Evolutionary conservation across 2,888 invertebrate species (phyloP).

Genomic region (Tipula unca): DNA sequence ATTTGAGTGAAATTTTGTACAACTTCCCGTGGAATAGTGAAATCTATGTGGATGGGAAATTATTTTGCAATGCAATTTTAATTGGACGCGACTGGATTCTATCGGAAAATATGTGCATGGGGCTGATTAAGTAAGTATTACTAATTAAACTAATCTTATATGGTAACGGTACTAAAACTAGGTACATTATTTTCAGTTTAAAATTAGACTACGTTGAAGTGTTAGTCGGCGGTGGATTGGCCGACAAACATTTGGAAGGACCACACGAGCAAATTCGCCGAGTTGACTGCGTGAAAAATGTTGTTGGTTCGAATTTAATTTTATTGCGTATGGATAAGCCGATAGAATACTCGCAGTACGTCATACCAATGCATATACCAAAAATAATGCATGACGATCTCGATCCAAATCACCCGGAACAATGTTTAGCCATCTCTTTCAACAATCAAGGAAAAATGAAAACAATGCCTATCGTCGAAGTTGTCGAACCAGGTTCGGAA

Average conservation of each 20-base stretch:
- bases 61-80: slow-evolving; percentile 60
- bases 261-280: slow-evolving; percentile 61
- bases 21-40: slow-evolving; percentile 64
- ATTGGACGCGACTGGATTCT: slow-evolving; percentile 60
- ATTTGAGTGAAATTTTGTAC: slow-evolving; percentile 31
- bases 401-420: slow-evolving; percentile 37
- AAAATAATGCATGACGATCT: slow-evolving; percentile 29
- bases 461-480: slow-evolving; percentile 35
- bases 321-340: slow-evolving; percentile 54
- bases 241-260: slow-evolving; percentile 49
- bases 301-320: slow-evolving; percentile 51
- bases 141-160: too few relatives aligned
- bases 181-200: slow-evolving; percentile 43
- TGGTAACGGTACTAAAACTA: neutral
- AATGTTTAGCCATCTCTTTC: slow-evolving; percentile 55
- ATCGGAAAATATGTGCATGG: slow-evolving; percentile 47
- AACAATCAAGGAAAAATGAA: slow-evolving; percentile 46
- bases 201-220: slow-evolving; percentile 51
- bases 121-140: slow-evolving; percentile 39
- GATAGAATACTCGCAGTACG: slow-evolving; percentile 52
- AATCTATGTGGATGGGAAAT: slow-evolving; percentile 59
- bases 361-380: slow-evolving; percentile 54
- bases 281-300: slow-evolving; percentile 49
- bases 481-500: slow-evolving; percentile 44
- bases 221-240: slow-evolving; percentile 58